phyloP scores from a whole-genome alignment of 2,888 invertebrate species.

The Tetropium fuscum region DNA sequence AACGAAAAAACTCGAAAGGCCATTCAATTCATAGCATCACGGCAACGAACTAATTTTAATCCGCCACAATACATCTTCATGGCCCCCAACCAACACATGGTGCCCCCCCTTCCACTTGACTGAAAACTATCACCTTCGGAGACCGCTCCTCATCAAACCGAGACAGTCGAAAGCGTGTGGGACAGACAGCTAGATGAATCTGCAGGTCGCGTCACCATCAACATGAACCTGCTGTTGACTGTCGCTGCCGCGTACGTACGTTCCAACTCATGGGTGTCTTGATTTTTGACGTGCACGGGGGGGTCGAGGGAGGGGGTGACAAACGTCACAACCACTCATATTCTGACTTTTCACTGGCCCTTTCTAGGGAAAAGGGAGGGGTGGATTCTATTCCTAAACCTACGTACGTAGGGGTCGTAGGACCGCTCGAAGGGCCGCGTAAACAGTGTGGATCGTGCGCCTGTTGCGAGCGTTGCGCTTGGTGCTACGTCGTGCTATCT shows the following conservation, averaged over 20 bases:
- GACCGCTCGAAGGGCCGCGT: conserved; percentile 45
- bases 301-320: conserved; percentile 47
- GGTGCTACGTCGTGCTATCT: conserved; percentile 20
- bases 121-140: conserved; percentile 36
- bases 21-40: too few relatives aligned
- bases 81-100: too few relatives aligned
- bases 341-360: conserved; percentile 56
- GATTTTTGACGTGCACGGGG: conserved; percentile 39
- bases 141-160: conserved; percentile 44
- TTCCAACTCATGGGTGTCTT: conserved; percentile 33
- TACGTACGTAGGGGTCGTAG: conserved; percentile 45
- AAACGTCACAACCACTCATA: conserved; percentile 58
- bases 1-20: neutral
- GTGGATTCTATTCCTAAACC: conserved; percentile 46
- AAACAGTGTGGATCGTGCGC: conserved; percentile 56
- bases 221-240: conserved; percentile 38
- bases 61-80: too few relatives aligned
- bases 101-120: neutral
- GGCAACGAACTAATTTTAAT: too few relatives aligned
- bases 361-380: conserved; percentile 48
- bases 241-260: conserved; percentile 38
- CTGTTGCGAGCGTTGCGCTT: conserved; percentile 47
- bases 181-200: conserved; percentile 53
- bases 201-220: conserved; percentile 47
- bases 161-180: conserved; percentile 30